phyloP scores from a whole-genome alignment of 2,113 vertebrate species.

The Tychaedon coryphoeus region DNA sequence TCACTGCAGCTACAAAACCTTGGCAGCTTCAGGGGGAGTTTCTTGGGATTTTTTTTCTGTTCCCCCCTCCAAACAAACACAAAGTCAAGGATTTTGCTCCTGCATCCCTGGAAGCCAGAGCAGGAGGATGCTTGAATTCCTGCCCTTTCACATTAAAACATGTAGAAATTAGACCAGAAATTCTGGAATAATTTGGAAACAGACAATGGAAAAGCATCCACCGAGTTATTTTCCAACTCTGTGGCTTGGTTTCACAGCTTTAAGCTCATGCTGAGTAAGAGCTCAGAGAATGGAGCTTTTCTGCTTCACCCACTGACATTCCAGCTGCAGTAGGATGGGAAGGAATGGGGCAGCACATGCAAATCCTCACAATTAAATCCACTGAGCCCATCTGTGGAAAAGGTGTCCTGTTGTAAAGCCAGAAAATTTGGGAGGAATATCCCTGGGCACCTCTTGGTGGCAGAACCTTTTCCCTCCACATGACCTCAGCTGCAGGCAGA shows the following conservation, averaged over 20 bases:
- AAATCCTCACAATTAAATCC: not conserved
- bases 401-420: not conserved
- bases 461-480: not conserved
- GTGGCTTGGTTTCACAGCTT: not conserved
- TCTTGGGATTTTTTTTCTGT: not conserved
- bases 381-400: not conserved
- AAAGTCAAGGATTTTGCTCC: not conserved
- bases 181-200: not conserved
- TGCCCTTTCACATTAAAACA: not conserved
- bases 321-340: conserved; percentile 28
- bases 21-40: not conserved
- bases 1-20: not conserved
- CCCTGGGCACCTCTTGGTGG: not conserved
- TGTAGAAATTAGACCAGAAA: not conserved
- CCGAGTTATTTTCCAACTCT: not conserved
- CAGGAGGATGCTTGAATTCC: not conserved
- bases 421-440: not conserved
- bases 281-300: conserved; percentile 29
- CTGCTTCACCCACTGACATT: conserved; percentile 41
- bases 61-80: not conserved
- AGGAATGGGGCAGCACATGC: not conserved
- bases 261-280: not conserved
- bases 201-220: not conserved
- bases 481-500: not conserved
- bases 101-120: not conserved